Evolutionary conservation across 2,888 invertebrate species (phyloP).

Genomic region (Agonopterix arenella): DNA sequence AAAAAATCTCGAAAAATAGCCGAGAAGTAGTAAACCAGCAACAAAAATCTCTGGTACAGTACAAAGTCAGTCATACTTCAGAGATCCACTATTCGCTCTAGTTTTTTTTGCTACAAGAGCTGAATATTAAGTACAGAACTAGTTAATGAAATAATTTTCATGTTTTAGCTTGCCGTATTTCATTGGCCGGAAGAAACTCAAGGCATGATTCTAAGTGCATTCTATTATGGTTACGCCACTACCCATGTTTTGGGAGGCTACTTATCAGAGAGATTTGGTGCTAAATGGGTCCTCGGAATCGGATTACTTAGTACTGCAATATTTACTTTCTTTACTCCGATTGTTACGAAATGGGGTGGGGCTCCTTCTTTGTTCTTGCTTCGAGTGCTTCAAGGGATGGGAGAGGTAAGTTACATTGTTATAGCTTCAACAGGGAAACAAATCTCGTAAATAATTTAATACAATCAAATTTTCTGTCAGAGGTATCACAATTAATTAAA

Average conservation of each 20-base stretch:
- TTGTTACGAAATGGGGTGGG: slow-evolving; percentile 77
- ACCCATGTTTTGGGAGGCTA: slow-evolving; percentile 91
- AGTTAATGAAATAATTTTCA: not conserved
- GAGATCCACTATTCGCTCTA: no score
- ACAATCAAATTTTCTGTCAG: no score
- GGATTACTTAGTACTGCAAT: slow-evolving; percentile 89
- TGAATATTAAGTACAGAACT: no score
- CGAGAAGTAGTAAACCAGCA: no score
- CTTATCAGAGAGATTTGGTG: slow-evolving; percentile 88
- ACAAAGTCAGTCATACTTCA: no score
- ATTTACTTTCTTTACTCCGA: slow-evolving; percentile 88
- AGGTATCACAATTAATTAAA: no score
- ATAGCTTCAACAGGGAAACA: no score
- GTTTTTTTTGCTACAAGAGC: no score
- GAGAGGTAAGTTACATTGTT: slow-evolving; percentile 70
- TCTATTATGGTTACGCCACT: slow-evolving; percentile 90
- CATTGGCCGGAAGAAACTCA: slow-evolving; percentile 83
- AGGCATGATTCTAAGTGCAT: slow-evolving; percentile 87
- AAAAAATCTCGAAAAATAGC: no score
- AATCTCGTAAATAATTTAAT: no score
- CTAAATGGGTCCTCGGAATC: slow-evolving; percentile 89
- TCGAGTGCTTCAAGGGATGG: slow-evolving; percentile 86
- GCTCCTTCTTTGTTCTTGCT: slow-evolving; percentile 73
- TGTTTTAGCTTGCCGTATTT: slow-evolving; percentile 62
- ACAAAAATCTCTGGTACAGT: no score